Evolutionary conservation across 2,113 vertebrate species (phyloP).

Genomic region (Athene cunicularia): DNA sequence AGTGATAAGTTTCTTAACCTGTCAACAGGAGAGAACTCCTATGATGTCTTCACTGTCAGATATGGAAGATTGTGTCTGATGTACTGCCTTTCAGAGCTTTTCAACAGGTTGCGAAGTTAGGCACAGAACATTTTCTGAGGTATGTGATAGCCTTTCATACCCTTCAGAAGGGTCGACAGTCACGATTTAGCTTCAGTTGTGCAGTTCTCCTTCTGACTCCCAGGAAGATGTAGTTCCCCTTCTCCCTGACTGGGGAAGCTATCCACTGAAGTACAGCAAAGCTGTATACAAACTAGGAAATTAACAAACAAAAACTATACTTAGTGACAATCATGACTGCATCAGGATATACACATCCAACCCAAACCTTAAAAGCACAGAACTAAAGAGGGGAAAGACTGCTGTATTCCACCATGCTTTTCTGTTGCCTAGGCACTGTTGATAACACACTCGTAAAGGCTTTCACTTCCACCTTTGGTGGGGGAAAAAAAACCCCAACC

Average conservation of each 20-base stretch:
- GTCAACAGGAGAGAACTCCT: slow-evolving; percentile 50
- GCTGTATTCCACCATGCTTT: slow-evolving; percentile 12
- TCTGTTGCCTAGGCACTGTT: background rate
- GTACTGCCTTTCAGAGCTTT: slow-evolving; percentile 50
- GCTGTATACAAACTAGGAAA: slow-evolving; percentile 73
- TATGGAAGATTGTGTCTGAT: slow-evolving; percentile 25
- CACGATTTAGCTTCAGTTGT: slow-evolving; percentile 68
- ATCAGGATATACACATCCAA: slow-evolving; percentile 66
- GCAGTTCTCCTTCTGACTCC: slow-evolving; percentile 70
- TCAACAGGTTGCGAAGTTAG: slow-evolving; percentile 10
- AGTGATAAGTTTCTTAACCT: slow-evolving; percentile 56
- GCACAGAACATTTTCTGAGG: slow-evolving; percentile 45
- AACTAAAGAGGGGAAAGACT: slow-evolving; percentile 55
- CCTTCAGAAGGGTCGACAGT: slow-evolving; percentile 68
- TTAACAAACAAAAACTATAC: slow-evolving; percentile 73
- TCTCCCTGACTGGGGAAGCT: slow-evolving; percentile 73
- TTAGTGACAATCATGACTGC: slow-evolving; percentile 66
- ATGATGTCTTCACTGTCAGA: slow-evolving; percentile 58
- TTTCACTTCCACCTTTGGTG: slow-evolving; percentile 28
- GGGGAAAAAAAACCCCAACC: background rate
- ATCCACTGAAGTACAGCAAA: slow-evolving; percentile 72
- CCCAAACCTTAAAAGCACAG: slow-evolving; percentile 55
- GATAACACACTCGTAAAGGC: slow-evolving; percentile 56
- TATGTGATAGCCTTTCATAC: slow-evolving; percentile 61
- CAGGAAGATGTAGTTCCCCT: slow-evolving; percentile 67